Base-by-base conservation (phyloP, 2,888 invertebrate genomes). In the Leistus spinibarbis region DNA sequence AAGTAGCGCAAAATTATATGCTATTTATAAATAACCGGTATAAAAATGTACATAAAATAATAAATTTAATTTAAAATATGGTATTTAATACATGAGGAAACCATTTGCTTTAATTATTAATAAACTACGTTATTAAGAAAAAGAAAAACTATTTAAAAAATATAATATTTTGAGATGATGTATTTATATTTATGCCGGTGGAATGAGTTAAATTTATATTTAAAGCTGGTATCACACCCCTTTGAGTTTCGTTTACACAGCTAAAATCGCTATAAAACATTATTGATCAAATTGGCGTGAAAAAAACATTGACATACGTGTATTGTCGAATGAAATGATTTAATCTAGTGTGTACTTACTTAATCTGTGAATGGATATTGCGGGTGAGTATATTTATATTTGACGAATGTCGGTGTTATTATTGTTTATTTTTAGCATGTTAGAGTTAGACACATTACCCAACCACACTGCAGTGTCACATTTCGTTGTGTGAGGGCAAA, bases 181-280 rank as follows among this genome's bases (percentile, higher is more conserved):
- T 72, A 72, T 71, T 71, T 71, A 70, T 70, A 70, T 60, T 60
- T 60, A 70, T 71, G 71, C 65, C 66, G 72, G 56, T 72, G 56
- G 66, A 72, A 72, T 72, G 65, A 56, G 72, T 72, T 72, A 72
- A 72, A 72, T 66, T 54, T 71, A 70, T 70, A 40, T 40, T 40
- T 40, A 40, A 70, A 70, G 71, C n/a, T 54, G 64, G 54, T 23
- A 54, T 64, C 54, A 71, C 71, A 71, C 53, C 16, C 69, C 23
- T 54, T 53, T 22, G 17, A 54, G 22, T 16, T n/a, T 24, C 16
- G 64, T 54, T 71, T 24, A 70, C 70, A 70, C 70, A 53, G 20
- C 24, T 57, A 22, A 70, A 70, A 70, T 69, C 16, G n/a, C 57
- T 57, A n/a, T 24, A 23, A n/a, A 54, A 54, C 40, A 72, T 72